These are phyloP conservation scores for Rhea pennata DNA, from an alignment of 2,113 vertebrate species.

Conservation along the genomic window DNA sequence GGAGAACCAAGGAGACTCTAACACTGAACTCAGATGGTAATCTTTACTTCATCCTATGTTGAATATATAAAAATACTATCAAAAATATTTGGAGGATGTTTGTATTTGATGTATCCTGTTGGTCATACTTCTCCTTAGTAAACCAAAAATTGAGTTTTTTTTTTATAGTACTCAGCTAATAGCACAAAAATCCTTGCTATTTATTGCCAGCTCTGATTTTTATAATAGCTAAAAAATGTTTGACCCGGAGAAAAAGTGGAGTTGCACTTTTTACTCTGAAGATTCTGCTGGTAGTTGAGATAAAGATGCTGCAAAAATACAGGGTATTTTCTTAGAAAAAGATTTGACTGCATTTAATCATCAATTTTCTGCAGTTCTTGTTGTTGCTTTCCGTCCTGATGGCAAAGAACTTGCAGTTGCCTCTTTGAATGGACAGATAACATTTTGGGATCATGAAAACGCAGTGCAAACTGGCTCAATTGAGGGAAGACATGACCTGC, in stretches of 20 bases:
- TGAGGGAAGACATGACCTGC: slow-evolving; percentile 89
- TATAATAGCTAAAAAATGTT: background rate
- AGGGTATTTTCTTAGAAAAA: background rate
- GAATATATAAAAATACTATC: background rate
- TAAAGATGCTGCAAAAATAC: background rate
- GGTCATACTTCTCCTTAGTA: background rate
- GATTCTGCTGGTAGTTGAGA: background rate
- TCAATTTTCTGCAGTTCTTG: slow-evolving; percentile 77
- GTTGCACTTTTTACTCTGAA: background rate
- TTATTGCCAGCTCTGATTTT: background rate
- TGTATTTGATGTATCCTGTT: background rate
- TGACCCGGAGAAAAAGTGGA: background rate
- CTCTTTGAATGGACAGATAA: slow-evolving; percentile 89
- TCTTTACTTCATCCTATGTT: background rate
- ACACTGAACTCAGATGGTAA: slow-evolving; percentile 87
- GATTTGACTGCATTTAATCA: background rate
- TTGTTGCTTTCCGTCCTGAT: slow-evolving; percentile 88
- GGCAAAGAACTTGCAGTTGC: slow-evolving; percentile 91
- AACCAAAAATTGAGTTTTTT: background rate
- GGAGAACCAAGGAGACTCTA: slow-evolving; percentile 92
- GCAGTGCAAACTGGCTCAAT: slow-evolving; percentile 87
- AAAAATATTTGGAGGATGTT: background rate
- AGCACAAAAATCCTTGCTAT: background rate
- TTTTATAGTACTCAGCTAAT: background rate
- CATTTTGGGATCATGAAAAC: slow-evolving; percentile 90